Conservation (phyloP, 2,797 vertebrate species). For the Vireo griseus region DNA sequence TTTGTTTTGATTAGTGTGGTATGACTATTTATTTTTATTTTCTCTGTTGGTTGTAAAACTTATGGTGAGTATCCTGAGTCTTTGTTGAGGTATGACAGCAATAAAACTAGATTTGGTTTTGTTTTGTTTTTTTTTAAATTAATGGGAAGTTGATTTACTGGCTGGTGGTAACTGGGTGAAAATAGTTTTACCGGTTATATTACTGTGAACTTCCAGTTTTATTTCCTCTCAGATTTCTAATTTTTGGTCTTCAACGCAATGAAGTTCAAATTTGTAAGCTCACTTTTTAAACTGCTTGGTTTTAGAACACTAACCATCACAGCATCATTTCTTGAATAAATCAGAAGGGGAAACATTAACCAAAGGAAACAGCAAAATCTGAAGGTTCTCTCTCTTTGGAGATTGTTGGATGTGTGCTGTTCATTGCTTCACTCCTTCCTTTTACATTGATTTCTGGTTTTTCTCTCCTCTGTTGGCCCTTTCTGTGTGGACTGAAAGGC, state of each 20-base stretch:
- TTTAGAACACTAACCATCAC: background rate
- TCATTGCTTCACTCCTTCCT: constrained; percentile 22
- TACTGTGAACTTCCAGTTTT: background rate
- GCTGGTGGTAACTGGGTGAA: background rate
- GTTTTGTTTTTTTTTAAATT: background rate
- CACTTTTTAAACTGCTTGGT: background rate
- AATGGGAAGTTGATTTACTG: background rate
- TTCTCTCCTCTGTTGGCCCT: constrained; percentile 73
- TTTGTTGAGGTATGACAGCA: background rate
- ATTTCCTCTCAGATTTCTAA: background rate
- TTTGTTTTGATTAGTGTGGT: background rate
- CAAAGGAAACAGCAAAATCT: background rate
- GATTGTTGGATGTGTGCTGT: background rate
- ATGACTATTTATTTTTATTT: background rate
- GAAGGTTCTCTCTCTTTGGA: background rate
- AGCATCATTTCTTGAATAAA: background rate
- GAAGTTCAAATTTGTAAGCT: background rate
- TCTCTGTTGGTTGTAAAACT: background rate
- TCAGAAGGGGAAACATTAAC: background rate
- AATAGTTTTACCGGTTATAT: background rate
- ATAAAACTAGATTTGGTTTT: background rate
- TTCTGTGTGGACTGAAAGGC: constrained; percentile 84
- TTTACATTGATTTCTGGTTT: constrained; percentile 69
- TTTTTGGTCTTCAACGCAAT: background rate
- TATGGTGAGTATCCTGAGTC: background rate